phyloP scores from a whole-genome alignment of 1,140 invertebrate genomes.

The Frieseomelitta varia region DNA sequence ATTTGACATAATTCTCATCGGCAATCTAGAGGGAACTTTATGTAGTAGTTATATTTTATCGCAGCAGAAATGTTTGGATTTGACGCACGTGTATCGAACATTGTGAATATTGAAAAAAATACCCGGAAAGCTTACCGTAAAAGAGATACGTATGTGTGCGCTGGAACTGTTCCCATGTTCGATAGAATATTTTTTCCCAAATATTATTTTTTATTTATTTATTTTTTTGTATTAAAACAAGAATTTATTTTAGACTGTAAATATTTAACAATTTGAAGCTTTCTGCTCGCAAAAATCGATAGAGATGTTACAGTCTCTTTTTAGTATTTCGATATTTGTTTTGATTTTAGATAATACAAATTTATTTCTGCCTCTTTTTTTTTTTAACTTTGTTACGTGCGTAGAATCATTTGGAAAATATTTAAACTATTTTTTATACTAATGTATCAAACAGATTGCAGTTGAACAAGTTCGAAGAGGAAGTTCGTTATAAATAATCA shows the following conservation, averaged over 20 bases:
- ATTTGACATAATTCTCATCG: not conserved
- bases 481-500: too few species aligned
- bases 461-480: too few species aligned
- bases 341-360: not conserved
- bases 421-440: too few species aligned
- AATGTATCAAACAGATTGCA: too few species aligned
- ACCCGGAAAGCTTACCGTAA: not conserved
- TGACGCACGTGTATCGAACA: not conserved
- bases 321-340: not conserved
- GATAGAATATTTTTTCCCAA: not conserved
- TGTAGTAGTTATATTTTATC: not conserved
- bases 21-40: not conserved
- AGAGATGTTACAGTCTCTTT: not conserved
- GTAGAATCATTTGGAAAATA: too few species aligned
- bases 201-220: not conserved
- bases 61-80: not conserved
- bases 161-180: not conserved
- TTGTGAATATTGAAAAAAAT: not conserved
- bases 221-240: not conserved
- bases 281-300: not conserved
- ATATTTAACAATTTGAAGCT: not conserved
- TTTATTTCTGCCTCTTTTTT: too few species aligned
- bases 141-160: not conserved
- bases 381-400: too few species aligned
- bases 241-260: not conserved